phyloP scores from a whole-genome alignment of 2,888 invertebrate species.

The Agonopterix alstromeriana region DNA sequence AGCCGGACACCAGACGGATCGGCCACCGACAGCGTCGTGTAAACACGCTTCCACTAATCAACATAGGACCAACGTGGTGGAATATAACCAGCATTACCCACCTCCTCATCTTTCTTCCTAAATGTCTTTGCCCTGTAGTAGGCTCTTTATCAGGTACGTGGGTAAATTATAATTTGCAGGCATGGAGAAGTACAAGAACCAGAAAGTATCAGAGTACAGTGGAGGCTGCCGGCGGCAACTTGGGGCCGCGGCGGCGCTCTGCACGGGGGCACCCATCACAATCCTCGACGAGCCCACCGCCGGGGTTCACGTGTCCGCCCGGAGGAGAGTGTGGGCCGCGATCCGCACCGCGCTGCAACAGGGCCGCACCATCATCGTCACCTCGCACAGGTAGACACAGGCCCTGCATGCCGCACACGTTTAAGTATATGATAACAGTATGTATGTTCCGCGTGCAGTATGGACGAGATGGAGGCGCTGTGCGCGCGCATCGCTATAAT shows the following conservation, averaged over 20 bases:
- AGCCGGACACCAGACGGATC: no score
- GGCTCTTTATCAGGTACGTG: no score
- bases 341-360: conserved; percentile 62
- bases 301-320: conserved; percentile 81
- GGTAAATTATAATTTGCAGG: conserved; percentile 13
- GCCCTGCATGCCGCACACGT: no score
- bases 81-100: no score
- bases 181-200: conserved; percentile 17
- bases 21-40: no score
- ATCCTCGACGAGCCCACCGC: conserved; percentile 85
- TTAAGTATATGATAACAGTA: not conserved
- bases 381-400: conserved; percentile 85
- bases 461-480: conserved; percentile 92
- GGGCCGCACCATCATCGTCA: conserved; percentile 78
- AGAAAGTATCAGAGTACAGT: conserved; percentile 59
- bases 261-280: conserved; percentile 66
- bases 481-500: conserved; percentile 87
- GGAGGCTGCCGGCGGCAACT: conserved; percentile 84
- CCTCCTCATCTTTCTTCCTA: no score
- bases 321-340: conserved; percentile 80
- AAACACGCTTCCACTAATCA: no score
- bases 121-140: no score
- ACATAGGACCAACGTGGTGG: no score
- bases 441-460: conserved; percentile 61
- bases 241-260: conserved; percentile 23